These are phyloP conservation scores for Chaitophorus viminalis DNA, from an alignment of 2,888 invertebrate genomes.

Conservation along the genomic window DNA sequence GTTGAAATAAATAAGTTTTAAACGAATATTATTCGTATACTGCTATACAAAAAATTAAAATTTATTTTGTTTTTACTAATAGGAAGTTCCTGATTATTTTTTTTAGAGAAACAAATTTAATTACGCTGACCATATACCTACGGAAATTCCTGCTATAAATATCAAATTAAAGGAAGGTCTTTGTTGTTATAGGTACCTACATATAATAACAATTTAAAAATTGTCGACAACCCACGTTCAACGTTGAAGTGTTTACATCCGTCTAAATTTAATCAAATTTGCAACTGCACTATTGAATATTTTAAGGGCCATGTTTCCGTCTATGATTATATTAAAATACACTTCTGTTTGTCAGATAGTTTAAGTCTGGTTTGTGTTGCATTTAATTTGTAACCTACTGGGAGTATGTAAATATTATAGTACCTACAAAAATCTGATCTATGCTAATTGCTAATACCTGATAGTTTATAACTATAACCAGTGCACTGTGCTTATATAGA, in stretches of 20 bases:
- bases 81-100: neutral
- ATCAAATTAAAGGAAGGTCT: conserved; percentile 51
- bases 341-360: neutral
- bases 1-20: neutral
- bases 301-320: conserved; percentile 25
- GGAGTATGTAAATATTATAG: neutral
- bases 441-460: too few relatives aligned
- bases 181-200: conserved; percentile 39
- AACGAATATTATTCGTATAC: neutral
- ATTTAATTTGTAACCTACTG: neutral
- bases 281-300: neutral
- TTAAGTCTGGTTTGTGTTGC: neutral
- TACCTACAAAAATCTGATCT: too few relatives aligned
- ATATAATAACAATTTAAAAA: conserved; percentile 37
- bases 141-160: neutral
- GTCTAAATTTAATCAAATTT: conserved; percentile 45
- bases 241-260: conserved; percentile 49
- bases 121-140: neutral
- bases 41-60: neutral
- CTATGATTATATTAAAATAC: conserved; percentile 1
- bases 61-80: neutral
- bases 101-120: neutral
- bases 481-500: too few relatives aligned
- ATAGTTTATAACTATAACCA: neutral
- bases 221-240: conserved; percentile 16